Conservation (phyloP, 2,797 vertebrate species). For the Gymnocypris eckloni region DNA sequence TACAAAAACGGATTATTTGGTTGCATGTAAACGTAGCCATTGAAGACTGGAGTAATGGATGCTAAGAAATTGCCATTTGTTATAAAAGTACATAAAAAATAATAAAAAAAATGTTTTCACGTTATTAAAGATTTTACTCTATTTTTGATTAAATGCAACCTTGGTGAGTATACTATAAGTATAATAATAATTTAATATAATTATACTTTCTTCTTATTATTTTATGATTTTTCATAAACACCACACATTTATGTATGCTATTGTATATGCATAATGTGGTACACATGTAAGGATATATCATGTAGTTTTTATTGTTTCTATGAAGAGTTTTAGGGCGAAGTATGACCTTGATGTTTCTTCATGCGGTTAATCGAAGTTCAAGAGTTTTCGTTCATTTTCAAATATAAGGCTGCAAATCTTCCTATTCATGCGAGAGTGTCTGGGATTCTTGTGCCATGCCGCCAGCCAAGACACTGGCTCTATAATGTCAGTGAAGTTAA, state of each 20-base stretch:
- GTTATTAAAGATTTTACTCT: not conserved
- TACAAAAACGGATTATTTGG: too few species aligned
- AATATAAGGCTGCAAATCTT: slow-evolving; percentile 5
- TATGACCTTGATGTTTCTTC: not conserved
- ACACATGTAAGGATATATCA: not conserved
- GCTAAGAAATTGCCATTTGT: not conserved
- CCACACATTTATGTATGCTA: not conserved
- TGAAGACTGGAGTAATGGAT: not conserved
- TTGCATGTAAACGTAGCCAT: too few species aligned
- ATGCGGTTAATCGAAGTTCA: not conserved
- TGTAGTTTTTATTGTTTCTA: not conserved
- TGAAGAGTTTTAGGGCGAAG: not conserved
- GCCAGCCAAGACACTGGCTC: slow-evolving; percentile 2
- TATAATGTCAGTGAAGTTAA: slow-evolving; percentile 33
- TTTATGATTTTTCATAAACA: not conserved
- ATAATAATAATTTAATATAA: not conserved
- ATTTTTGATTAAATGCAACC: not conserved
- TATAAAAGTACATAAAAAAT: too few species aligned
- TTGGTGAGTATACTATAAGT: not conserved
- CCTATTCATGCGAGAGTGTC: not conserved
- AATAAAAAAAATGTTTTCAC: not conserved
- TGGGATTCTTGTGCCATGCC: not conserved
- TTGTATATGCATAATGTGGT: not conserved
- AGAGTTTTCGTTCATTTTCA: not conserved
- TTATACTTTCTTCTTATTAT: not conserved